Conservation (phyloP, 2,797 vertebrate genomes). For the Helostoma temminkii region DNA sequence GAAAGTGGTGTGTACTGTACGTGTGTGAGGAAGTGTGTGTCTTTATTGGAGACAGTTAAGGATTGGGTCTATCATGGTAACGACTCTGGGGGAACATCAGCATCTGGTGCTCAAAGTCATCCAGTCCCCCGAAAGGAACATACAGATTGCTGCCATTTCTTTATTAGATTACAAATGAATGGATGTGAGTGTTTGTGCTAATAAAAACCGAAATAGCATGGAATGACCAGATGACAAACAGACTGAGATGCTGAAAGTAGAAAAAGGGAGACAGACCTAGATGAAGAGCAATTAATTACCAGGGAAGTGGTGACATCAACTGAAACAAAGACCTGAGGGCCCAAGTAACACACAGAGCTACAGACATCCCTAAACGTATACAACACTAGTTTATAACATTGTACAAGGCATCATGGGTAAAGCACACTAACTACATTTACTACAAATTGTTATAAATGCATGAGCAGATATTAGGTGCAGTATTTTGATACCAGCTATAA, state of each 20-base stretch:
- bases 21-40: slow-evolving; percentile 36
- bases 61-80: slow-evolving; percentile 74
- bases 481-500: not conserved
- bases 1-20: slow-evolving; percentile 20
- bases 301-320: slow-evolving; percentile 54
- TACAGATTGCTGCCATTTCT: slow-evolving; percentile 77
- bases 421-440: not conserved
- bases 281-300: slow-evolving; percentile 79
- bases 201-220: slow-evolving; percentile 58
- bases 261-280: slow-evolving; percentile 77
- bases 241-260: slow-evolving; percentile 71
- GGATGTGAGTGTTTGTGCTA: slow-evolving; percentile 61
- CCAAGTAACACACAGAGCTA: slow-evolving; percentile 38
- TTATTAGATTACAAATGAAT: slow-evolving; percentile 78
- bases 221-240: slow-evolving; percentile 75
- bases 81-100: slow-evolving; percentile 77
- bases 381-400: not conserved
- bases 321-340: slow-evolving; percentile 49
- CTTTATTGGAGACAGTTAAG: slow-evolving; percentile 78
- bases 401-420: not conserved
- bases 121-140: slow-evolving; percentile 70
- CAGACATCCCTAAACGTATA: slow-evolving; percentile 14
- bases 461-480: not conserved
- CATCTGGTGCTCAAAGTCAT: slow-evolving; percentile 83
- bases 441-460: too few species aligned